phyloP scores from a whole-genome alignment of 2,113 vertebrate genomes.

The Python bivittatus region DNA sequence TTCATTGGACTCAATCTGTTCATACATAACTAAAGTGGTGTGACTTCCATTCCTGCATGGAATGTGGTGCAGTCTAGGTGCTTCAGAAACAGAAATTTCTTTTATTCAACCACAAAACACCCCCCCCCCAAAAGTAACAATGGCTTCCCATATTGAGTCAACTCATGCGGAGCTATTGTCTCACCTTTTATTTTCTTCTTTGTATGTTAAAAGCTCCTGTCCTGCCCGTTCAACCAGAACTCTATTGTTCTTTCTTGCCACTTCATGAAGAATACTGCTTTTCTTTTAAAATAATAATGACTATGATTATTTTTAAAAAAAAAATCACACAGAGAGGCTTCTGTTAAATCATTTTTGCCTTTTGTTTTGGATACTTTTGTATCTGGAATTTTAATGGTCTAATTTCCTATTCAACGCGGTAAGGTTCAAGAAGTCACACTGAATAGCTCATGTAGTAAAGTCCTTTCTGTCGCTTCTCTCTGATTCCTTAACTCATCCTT shows the following conservation, averaged over 20 bases:
- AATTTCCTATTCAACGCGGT: constrained; percentile 12
- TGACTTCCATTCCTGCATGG: no score
- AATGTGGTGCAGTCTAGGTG: not conserved
- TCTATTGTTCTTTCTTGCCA: not conserved
- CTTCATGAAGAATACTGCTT: not conserved
- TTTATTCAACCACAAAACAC: not conserved
- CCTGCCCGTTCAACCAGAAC: not conserved
- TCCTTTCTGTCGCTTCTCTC: not conserved
- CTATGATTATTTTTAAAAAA: not conserved
- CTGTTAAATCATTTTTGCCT: not conserved
- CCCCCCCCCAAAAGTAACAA: not conserved
- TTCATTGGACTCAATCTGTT: no score
- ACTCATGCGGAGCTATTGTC: not conserved
- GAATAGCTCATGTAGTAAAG: constrained; percentile 10
- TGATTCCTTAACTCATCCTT: not conserved
- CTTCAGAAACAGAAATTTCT: not conserved
- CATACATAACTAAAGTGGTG: no score
- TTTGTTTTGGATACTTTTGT: not conserved
- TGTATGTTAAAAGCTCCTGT: not conserved
- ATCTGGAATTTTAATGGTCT: constrained; percentile 13
- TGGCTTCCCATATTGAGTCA: not conserved
- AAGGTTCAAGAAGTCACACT: constrained; percentile 24
- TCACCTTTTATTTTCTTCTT: not conserved
- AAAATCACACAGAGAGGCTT: not conserved
- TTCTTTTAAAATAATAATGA: constrained; percentile 18